Percentiles rank a stretch among this genome's conserved stretches.
phyloP scores from a whole-genome alignment of 2,888 invertebrate genomes.

The Apodemia mormo region DNA sequence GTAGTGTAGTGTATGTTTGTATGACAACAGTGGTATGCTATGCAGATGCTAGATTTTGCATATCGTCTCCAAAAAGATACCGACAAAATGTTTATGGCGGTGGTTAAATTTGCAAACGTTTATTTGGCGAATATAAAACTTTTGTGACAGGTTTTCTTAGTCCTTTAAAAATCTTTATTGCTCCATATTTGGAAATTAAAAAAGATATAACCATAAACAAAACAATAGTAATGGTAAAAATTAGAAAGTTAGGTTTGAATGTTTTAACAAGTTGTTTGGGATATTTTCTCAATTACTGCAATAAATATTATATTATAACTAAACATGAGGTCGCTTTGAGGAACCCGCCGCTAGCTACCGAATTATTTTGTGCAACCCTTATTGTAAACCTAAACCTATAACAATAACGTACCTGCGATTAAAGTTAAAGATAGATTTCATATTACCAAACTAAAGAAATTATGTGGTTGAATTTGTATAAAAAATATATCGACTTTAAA shows the following conservation, averaged over 20 bases:
- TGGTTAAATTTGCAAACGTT: not conserved
- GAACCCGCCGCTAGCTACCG: conserved; percentile 68
- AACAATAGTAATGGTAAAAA: conserved; percentile 7
- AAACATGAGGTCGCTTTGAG: conserved; percentile 69
- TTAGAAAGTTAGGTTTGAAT: conserved; percentile 8
- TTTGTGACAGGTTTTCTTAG: not conserved
- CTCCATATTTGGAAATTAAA: conserved; percentile 4
- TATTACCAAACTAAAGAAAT: not conserved
- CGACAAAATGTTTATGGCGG: not conserved
- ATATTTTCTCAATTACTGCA: conserved; percentile 64
- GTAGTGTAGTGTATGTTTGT: too few relatives aligned
- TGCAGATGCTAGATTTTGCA: not conserved
- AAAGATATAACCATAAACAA: not conserved
- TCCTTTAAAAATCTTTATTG: conserved; percentile 5
- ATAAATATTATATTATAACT: conserved; percentile 78
- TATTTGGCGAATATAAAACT: not conserved
- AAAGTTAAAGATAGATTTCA: not conserved
- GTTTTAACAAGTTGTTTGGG: conserved; percentile 3
- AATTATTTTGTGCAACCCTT: conserved; percentile 75
- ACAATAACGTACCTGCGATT: not conserved
- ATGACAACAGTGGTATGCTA: too few relatives aligned
- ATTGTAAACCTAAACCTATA: not conserved
- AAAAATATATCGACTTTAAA: too few relatives aligned
- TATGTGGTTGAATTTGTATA: too few relatives aligned
- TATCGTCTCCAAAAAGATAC: not conserved